phyloP scores from a whole-genome alignment of 2,888 invertebrate species.

The Nomada fucata region DNA sequence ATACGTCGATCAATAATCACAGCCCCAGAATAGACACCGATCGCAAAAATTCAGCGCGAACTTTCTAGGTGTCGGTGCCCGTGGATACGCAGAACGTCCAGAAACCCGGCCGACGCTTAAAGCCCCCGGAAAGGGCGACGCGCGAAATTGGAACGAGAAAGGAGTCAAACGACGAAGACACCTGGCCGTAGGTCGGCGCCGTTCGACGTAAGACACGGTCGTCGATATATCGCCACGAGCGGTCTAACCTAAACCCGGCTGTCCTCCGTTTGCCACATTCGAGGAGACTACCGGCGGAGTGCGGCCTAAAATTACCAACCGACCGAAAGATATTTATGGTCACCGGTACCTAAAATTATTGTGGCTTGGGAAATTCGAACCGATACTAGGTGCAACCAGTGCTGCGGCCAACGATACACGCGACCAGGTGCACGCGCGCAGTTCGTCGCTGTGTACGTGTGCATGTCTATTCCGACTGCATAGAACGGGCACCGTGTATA shows the following conservation, averaged over 20 bases:
- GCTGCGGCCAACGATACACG: conserved; percentile 59
- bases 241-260: conserved; percentile 5
- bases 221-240: too few species aligned
- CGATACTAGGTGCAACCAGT: conserved; percentile 63
- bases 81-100: too few species aligned
- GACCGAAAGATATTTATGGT: conserved; percentile 65
- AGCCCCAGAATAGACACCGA: not conserved
- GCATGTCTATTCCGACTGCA: not conserved
- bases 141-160: not conserved
- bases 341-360: conserved; percentile 65
- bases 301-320: conserved; percentile 60
- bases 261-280: conserved; percentile 35
- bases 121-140: not conserved
- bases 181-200: not conserved
- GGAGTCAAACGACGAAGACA: not conserved
- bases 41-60: too few species aligned
- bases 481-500: not conserved
- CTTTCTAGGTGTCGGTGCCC: too few species aligned
- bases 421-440: conserved; percentile 51
- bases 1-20: not conserved
- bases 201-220: not conserved
- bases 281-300: conserved; percentile 39
- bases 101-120: not conserved
- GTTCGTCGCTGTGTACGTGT: not conserved
- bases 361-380: conserved; percentile 65